Percentiles rank a stretch among this genome's conserved stretches.
phyloP scores from a whole-genome alignment of 2,113 vertebrate species.

The Leiothrix lutea region DNA sequence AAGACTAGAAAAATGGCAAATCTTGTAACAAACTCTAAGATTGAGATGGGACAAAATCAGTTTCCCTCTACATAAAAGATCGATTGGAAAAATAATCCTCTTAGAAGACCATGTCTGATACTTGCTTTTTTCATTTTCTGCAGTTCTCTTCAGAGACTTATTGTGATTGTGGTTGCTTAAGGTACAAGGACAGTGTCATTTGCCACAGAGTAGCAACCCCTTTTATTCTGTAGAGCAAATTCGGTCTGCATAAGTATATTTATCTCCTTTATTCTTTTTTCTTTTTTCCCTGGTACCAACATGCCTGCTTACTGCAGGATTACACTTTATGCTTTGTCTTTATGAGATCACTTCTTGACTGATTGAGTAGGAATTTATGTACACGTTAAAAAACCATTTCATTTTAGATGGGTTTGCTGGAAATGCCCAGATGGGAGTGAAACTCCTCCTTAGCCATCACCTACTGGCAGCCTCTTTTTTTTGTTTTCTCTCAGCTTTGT shows the following conservation, averaged over 20 bases:
- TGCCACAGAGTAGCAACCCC: background rate
- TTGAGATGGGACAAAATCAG: background rate
- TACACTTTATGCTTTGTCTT: background rate
- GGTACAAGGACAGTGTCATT: background rate
- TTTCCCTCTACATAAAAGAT: background rate
- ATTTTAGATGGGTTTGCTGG: background rate
- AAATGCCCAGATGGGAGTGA: background rate
- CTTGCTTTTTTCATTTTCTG: conserved; percentile 7
- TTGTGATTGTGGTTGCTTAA: background rate
- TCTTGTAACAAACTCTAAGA: background rate
- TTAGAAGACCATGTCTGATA: background rate
- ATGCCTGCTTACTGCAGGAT: background rate
- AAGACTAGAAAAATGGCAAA: conserved; percentile 24
- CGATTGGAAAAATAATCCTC: background rate
- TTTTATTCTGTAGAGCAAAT: background rate
- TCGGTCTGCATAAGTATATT: background rate
- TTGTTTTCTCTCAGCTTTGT: background rate
- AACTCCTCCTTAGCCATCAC: background rate
- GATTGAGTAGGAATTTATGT: background rate
- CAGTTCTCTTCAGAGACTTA: background rate
- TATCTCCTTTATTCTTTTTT: background rate
- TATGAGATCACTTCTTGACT: background rate
- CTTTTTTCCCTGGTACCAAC: background rate
- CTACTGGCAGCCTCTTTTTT: background rate
- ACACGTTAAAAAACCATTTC: background rate